phyloP scores from a whole-genome alignment of 2,113 vertebrate genomes.

The Pseudopipra pipra region DNA sequence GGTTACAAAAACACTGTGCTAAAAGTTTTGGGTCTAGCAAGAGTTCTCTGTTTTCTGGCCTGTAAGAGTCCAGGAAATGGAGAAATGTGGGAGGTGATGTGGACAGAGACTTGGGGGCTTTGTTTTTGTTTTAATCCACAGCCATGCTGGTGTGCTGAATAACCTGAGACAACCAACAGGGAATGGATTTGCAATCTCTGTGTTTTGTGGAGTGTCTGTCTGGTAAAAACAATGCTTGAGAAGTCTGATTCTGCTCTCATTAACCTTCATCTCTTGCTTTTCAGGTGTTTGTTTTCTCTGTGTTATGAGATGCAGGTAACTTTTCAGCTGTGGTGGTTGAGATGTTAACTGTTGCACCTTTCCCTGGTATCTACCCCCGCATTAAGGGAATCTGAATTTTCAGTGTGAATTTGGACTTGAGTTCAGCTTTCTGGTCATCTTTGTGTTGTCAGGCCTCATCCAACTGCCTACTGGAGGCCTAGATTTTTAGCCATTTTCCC shows the following conservation, averaged over 20 bases:
- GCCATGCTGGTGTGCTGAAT: not conserved
- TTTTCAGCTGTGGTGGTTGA: not conserved
- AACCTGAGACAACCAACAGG: not conserved
- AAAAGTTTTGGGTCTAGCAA: conserved; percentile 1
- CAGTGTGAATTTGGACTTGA: not conserved
- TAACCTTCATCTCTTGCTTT: not conserved
- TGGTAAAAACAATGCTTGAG: not conserved
- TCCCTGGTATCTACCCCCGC: not conserved
- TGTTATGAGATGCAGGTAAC: not conserved
- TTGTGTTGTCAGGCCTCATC: not conserved
- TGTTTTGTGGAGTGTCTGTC: not conserved
- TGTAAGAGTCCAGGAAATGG: not conserved
- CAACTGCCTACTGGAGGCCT: not conserved
- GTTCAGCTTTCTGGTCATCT: not conserved
- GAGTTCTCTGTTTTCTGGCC: not conserved
- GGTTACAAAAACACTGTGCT: not conserved
- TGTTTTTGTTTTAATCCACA: not conserved
- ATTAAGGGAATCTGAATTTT: not conserved
- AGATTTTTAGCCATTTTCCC: not conserved
- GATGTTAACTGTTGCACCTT: not conserved
- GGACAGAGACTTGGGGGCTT: not conserved
- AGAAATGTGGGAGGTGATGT: not conserved
- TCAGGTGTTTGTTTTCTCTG: not conserved
- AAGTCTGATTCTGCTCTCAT: not conserved
- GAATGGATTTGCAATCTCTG: not conserved